Percentiles rank a stretch among this genome's conserved stretches.
phyloP scores from a whole-genome alignment of 2,888 invertebrate genomes.

The Zygogramma bicolorata region DNA sequence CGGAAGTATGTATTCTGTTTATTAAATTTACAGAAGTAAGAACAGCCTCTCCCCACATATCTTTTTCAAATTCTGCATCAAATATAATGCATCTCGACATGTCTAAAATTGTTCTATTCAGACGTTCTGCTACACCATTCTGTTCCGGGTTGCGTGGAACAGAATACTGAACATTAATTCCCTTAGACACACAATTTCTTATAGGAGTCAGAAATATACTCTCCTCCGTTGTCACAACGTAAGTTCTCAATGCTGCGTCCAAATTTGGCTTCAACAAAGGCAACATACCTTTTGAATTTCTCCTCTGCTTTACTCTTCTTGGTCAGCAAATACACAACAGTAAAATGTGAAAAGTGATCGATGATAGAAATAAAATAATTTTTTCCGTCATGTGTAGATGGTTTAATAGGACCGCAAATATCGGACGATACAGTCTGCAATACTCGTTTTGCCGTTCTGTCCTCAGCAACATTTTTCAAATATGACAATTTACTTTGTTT shows the following conservation, averaged over 20 bases:
- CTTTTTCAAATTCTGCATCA: slow-evolving; percentile 34
- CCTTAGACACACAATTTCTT: slow-evolving; percentile 39
- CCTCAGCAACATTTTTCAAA: slow-evolving; percentile 19
- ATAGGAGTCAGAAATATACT: slow-evolving; percentile 36
- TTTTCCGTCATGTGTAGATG: slow-evolving; percentile 9
- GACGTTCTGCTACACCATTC: not conserved
- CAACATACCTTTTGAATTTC: slow-evolving; percentile 22
- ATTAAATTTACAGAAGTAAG: too few species aligned
- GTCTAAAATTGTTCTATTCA: slow-evolving; percentile 40
- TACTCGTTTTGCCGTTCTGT: not conserved
- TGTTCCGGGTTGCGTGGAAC: not conserved
- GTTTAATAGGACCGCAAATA: slow-evolving; percentile 23
- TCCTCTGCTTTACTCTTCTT: not conserved
- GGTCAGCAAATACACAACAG: slow-evolving; percentile 4
- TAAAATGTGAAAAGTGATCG: slow-evolving; percentile 5
- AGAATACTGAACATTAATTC: slow-evolving; percentile 25
- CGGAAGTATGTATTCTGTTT: too few species aligned
- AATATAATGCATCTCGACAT: slow-evolving; percentile 42
- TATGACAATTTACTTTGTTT: slow-evolving; percentile 54
- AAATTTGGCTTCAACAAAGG: slow-evolving; percentile 27
- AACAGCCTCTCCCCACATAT: slow-evolving; percentile 12
- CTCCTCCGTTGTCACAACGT: slow-evolving; percentile 31
- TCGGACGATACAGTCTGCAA: slow-evolving; percentile 39
- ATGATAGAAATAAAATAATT: slow-evolving; percentile 27
- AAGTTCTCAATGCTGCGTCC: not conserved